phyloP scores from a whole-genome alignment of 2,797 vertebrate species.

The Artibeus jamaicensis region DNA sequence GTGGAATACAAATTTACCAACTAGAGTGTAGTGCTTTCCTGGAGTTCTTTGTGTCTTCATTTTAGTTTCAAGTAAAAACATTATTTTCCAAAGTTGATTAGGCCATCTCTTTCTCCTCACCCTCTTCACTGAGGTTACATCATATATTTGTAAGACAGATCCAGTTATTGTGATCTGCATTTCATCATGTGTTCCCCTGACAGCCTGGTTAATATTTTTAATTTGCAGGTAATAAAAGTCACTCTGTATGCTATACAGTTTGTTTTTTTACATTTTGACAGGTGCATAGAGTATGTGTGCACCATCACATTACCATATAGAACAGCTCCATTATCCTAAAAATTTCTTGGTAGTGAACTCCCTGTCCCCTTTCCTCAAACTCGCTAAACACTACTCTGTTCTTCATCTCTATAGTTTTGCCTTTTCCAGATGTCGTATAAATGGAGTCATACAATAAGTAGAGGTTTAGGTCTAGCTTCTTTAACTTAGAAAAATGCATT shows the following conservation, averaged over 20 bases:
- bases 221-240: neutral
- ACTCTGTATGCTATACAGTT: neutral
- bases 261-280: neutral
- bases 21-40: neutral
- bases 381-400: neutral
- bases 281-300: neutral
- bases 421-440: neutral
- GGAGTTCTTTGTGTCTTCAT: neutral
- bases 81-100: conserved; percentile 11
- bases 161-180: neutral
- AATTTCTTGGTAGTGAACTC: neutral
- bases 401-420: neutral
- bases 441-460: neutral
- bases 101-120: neutral
- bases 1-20: neutral
- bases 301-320: neutral
- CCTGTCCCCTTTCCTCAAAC: neutral
- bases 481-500: neutral
- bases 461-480: neutral
- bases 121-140: neutral
- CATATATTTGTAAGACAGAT: neutral
- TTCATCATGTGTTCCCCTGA: neutral
- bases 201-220: neutral
- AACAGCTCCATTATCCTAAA: neutral
- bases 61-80: neutral